Base-by-base conservation (phyloP, 1,140 invertebrate genomes). In the Drosophila sucinea region DNA sequence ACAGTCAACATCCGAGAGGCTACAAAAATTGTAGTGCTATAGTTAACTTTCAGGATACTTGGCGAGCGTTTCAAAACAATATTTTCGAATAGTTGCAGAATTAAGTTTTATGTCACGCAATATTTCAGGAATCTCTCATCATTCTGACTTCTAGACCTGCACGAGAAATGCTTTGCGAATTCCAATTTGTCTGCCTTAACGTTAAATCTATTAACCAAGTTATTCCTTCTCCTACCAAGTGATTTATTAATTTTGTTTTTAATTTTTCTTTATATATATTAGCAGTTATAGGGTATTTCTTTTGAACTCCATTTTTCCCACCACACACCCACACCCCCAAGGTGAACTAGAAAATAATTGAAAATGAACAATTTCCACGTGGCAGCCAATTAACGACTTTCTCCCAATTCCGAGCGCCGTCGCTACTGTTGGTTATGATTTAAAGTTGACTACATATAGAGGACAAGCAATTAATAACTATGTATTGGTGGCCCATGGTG, bases 311-410 rank as follows among this genome's bases (percentile, higher is more conserved):
- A 2, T 38, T 2, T 38, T 11, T 38, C 3, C 11, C 7, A 35
- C 33, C 10, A 10, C 33, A 35, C 7, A 35, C 10, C 33, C 7
- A 35, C 1, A 47, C 23, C 44, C 23, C 4, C 44, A 10, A 25
- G 23, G 8, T 25, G 27, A 27, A 27, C 23, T 51, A 4, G 44
- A 51, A 51, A 51, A 51, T 51, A 51, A 51, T 51, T 51, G 44
- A 51, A 51, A 51, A 51, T 51, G 23, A 51, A 27, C 23, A 51
- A 27, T 51, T 51, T 51, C 44, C 44, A 51, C 44, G 44, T 51
- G 44, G 44, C 44, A 51, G 44, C 44, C 44, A 51, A 51, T 51
- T 51, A 51, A 10, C 44, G 44, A 51, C 23, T 27, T 51, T 47
- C 44, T 47, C 17, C 6, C 17, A 17, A 1, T 47, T 47, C 5